These are phyloP conservation scores for Heliocidaris tuberculata DNA, from an alignment of 35 echinoderm and acorn worm genomes.

Conservation along the genomic window DNA sequence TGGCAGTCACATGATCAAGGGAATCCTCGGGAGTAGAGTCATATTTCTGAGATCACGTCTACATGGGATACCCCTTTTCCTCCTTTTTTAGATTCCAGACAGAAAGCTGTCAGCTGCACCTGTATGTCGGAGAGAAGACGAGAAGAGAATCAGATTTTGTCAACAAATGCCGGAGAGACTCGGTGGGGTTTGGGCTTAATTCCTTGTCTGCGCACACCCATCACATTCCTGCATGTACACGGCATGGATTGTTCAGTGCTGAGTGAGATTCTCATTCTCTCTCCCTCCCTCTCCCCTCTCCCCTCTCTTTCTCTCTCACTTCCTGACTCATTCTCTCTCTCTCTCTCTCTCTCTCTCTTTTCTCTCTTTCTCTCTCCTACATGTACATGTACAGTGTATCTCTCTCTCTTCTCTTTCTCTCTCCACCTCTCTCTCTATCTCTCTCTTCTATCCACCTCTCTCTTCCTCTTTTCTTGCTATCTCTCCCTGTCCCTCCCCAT, in stretches of 20 bases:
- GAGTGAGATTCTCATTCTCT: not conserved
- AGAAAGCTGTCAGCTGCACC: not conserved
- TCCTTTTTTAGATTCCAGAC: not conserved
- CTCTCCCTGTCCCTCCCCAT: too few relatives aligned
- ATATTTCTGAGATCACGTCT: not conserved
- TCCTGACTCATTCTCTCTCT: not conserved
- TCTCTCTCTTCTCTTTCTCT: not conserved
- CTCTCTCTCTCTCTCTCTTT: not conserved
- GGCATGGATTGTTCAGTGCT: not conserved
- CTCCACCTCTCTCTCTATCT: not conserved
- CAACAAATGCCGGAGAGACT: not conserved
- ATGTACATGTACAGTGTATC: too few relatives aligned
- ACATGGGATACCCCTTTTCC: not conserved
- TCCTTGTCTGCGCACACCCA: not conserved
- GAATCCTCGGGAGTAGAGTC: not conserved
- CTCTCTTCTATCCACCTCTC: not conserved
- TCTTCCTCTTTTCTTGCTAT: too few relatives aligned
- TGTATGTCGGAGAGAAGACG: not conserved
- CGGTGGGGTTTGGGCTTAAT: not conserved
- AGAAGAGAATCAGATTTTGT: not conserved
- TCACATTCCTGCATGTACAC: not conserved
- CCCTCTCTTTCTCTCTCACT: not conserved
- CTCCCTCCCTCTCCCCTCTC: not conserved
- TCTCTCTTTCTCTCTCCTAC: not conserved
- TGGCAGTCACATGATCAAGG: not conserved